A percentile compares a stretch with the other conserved stretches of the same genome.
phyloP scores from a whole-genome alignment of 1,140 invertebrate genomes.

The Pogonus chalceus region DNA sequence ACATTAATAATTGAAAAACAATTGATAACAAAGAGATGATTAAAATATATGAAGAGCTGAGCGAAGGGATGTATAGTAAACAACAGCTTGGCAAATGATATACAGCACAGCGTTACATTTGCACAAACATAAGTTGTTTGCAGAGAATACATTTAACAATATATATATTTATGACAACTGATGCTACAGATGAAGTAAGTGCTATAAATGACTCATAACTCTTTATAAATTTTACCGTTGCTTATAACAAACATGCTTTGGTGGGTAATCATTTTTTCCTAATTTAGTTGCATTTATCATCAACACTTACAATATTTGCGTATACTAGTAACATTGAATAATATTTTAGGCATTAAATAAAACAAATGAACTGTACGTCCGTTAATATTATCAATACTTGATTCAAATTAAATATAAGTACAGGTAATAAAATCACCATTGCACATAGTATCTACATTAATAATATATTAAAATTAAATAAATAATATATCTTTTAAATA shows the following conservation, averaged over 20 bases:
- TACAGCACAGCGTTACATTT: neutral
- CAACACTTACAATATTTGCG: constrained; percentile 6
- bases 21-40: neutral
- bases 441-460: neutral
- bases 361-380: neutral
- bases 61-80: neutral
- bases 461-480: neutral
- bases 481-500: neutral
- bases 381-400: neutral
- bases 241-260: constrained; percentile 7
- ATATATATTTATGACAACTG: neutral
- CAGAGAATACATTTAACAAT: constrained; percentile 3
- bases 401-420: neutral
- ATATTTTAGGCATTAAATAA: neutral
- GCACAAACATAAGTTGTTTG: neutral
- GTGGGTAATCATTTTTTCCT: neutral
- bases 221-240: neutral
- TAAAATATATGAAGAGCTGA: neutral
- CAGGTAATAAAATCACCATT: neutral
- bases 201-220: constrained; percentile 1
- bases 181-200: constrained; percentile 1
- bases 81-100: neutral
- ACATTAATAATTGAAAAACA: neutral
- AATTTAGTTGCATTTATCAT: constrained; percentile 5
- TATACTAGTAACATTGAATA: constrained; percentile 5